Conservation (phyloP, 2,797 vertebrate species). For the Vireo griseus region DNA sequence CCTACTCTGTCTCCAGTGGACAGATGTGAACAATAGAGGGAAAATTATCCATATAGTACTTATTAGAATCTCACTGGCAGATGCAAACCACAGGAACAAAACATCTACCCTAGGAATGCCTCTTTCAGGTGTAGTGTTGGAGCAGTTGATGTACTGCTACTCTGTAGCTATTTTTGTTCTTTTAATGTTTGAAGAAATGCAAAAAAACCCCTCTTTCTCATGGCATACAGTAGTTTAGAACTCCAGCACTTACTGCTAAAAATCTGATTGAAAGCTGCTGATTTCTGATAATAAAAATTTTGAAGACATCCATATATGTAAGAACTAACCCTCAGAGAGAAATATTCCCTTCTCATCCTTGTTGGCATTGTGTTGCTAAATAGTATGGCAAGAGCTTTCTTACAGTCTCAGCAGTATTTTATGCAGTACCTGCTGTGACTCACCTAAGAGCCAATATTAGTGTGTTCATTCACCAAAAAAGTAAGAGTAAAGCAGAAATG, state of each 20-base stretch:
- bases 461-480: slow-evolving; percentile 8
- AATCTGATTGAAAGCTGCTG: not conserved
- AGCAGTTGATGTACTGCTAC: not conserved
- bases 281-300: not conserved
- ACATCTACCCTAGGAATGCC: not conserved
- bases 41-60: not conserved
- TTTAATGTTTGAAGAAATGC: not conserved
- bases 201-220: not conserved
- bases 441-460: not conserved
- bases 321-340: not conserved
- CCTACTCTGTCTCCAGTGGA: not conserved
- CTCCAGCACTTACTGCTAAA: not conserved
- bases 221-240: not conserved
- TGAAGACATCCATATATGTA: not conserved
- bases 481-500: slow-evolving; percentile 19
- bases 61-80: not conserved
- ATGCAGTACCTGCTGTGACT: not conserved
- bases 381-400: not conserved
- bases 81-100: not conserved
- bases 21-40: not conserved
- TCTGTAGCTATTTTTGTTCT: not conserved
- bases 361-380: not conserved
- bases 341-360: not conserved
- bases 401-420: not conserved
- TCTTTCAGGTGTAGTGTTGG: not conserved